Percentiles rank a stretch among this genome's conserved stretches.
Conservation (phyloP, 2,797 vertebrate species). For the Xenops minutus region DNA sequence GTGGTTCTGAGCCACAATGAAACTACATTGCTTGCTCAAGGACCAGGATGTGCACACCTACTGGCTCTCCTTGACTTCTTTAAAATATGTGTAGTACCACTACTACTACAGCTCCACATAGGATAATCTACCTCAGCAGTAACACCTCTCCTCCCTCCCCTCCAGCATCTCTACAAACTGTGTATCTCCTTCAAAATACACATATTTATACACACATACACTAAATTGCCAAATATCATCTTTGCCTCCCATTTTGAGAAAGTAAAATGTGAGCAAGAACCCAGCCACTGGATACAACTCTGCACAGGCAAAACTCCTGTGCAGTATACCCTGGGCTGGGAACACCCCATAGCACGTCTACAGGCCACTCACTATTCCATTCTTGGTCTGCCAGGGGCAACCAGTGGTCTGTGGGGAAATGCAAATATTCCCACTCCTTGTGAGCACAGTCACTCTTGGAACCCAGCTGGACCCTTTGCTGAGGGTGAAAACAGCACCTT, state of each 20-base stretch:
- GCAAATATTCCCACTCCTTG: neutral
- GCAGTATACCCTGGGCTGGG: neutral
- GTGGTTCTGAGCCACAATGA: neutral
- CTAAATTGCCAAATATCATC: neutral
- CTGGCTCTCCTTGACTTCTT: neutral
- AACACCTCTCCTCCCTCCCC: neutral
- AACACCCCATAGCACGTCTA: neutral
- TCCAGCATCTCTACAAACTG: neutral
- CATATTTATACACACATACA: accelerated
- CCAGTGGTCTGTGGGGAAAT: neutral
- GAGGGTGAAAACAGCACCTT: neutral
- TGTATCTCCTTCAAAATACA: neutral
- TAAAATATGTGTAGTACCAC: neutral
- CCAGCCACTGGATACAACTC: neutral
- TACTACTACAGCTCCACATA: neutral
- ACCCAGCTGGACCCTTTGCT: neutral
- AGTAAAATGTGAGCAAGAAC: neutral
- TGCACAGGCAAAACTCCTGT: neutral
- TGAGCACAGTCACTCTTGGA: neutral
- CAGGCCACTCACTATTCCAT: neutral
- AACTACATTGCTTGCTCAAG: neutral
- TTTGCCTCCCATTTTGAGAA: accelerated
- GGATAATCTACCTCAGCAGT: neutral
- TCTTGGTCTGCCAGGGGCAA: neutral
- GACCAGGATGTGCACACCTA: neutral